These are phyloP conservation scores for Todus mexicanus DNA, from an alignment of 2,797 vertebrate species.

Conservation along the genomic window DNA sequence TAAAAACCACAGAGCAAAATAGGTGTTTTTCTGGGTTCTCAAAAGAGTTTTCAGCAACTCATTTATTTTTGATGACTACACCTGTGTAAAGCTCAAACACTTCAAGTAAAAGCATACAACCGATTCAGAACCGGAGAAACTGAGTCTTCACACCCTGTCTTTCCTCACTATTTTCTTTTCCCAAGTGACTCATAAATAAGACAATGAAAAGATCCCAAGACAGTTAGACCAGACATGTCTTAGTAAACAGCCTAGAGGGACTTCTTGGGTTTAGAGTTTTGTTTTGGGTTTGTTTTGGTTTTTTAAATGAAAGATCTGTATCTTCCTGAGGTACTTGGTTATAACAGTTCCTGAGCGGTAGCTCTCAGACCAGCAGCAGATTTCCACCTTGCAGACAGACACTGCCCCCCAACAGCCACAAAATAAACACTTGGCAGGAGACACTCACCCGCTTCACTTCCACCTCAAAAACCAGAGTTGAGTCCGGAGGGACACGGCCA, in stretches of 20 bases:
- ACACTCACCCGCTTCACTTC: conserved; percentile 86
- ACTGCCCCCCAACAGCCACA: background rate
- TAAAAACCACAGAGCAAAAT: background rate
- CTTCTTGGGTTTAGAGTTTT: background rate
- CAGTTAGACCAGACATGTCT: background rate
- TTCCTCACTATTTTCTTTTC: background rate
- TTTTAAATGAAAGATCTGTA: background rate
- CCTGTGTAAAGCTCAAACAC: background rate
- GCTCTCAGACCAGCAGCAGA: background rate
- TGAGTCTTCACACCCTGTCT: background rate
- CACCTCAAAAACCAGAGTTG: conserved; percentile 86
- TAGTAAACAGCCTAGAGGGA: background rate
- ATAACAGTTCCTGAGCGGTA: background rate
- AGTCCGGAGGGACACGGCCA: conserved; percentile 82
- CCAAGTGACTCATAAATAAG: background rate
- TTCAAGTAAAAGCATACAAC: background rate
- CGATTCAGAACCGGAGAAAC: background rate
- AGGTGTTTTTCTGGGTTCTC: background rate
- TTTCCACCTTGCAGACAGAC: background rate
- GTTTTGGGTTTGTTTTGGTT: background rate
- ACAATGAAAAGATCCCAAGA: background rate
- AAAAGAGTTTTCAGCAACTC: background rate
- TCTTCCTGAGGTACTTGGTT: background rate
- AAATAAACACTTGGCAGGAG: background rate
- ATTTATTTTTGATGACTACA: background rate